Evolutionary conservation across 2,797 vertebrate genomes (phyloP), one percentile per base, ranked within the genome.

Genomic region (Heteromormyrus szaboi): DNA sequence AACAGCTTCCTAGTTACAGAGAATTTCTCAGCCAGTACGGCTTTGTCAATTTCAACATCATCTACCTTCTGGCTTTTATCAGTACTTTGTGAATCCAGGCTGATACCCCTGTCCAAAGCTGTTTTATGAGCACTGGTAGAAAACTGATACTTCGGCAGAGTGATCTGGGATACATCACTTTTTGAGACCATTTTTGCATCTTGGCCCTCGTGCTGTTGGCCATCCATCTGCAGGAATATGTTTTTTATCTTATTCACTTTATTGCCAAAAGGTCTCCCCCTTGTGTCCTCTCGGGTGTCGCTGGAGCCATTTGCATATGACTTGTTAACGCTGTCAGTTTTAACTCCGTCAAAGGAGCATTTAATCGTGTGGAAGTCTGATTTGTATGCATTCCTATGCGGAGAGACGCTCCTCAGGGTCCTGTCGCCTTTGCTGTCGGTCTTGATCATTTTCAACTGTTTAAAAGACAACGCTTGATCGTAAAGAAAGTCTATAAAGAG

Each of bases 161-260:
- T 51, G 1, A 68, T 85, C 89, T 94, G 88, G 88, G 88, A 91
- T 0, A 92, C 48, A 3, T 96, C 95, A 0, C 53, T 5, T 72
- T 92, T 92, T 76, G 62, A 90, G 1, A 86, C 48, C 89, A 87
- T 89, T 22, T 83, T 88, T n/a, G 90, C 65, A 8, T 86, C 92
- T 72, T 92, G 62, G 4, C 90, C 89, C 37, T 96, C 96, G 89
- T 92, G 91, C 84, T 96, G 95, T 89, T 95, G 94, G 92, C 94
- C 94, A 91, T 97, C 97, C 97, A 98, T 98, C 91, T 98, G 96
- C 91, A 98, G 94, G 92, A 98, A 98, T 93, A 98, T 97, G 91
- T 95, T 98, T 9, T 96, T 95, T 93, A 98, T 97, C 93, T 97
- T 98, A 90, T 94, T 95, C 65, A 98, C 97, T 88, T 97, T 95